A percentile compares a stretch with the other conserved stretches of the same genome.
These are phyloP conservation scores for Euwallacea similis DNA, from an alignment of 1,140 invertebrate species.

Conservation along the genomic window DNA sequence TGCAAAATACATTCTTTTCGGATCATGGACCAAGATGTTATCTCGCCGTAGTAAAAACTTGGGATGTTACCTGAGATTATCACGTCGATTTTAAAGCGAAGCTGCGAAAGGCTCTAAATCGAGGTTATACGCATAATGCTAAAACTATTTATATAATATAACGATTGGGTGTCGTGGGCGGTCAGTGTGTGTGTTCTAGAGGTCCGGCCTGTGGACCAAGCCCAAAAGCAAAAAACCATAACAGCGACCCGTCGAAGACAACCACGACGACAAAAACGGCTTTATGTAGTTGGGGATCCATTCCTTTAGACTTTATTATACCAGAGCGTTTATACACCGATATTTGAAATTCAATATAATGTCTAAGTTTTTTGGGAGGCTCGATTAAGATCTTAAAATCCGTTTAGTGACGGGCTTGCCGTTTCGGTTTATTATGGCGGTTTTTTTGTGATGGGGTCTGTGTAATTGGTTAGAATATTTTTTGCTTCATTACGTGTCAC, in stretches of 20 bases:
- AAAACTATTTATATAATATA: conserved; percentile 33
- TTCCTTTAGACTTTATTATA: conserved; percentile 36
- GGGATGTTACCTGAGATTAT: no score
- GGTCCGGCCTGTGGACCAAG: conserved; percentile 25
- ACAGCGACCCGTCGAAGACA: conserved; percentile 28
- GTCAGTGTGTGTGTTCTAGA: conserved; percentile 30
- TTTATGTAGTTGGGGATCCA: conserved; percentile 23
- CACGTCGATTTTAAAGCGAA: no score
- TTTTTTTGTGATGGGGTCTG: no score
- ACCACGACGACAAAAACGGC: conserved; percentile 30
- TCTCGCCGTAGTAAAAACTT: no score
- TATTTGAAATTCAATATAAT: conserved; percentile 17
- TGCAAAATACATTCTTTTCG: no score
- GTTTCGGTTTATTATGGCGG: no score
- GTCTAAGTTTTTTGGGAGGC: neutral
- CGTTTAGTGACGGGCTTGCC: neutral
- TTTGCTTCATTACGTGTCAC: no score
- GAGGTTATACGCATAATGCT: conserved; percentile 9
- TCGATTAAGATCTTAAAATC: conserved; percentile 7
- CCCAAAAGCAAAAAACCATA: conserved; percentile 38
- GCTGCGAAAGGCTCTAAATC: no score
- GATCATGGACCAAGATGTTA: no score
- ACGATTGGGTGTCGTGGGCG: conserved; percentile 33
- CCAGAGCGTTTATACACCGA: conserved; percentile 5
- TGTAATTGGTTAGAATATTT: no score